Evolutionary conservation across 2,113 vertebrate species (phyloP).

Genomic region (Bostrychus sinensis): DNA sequence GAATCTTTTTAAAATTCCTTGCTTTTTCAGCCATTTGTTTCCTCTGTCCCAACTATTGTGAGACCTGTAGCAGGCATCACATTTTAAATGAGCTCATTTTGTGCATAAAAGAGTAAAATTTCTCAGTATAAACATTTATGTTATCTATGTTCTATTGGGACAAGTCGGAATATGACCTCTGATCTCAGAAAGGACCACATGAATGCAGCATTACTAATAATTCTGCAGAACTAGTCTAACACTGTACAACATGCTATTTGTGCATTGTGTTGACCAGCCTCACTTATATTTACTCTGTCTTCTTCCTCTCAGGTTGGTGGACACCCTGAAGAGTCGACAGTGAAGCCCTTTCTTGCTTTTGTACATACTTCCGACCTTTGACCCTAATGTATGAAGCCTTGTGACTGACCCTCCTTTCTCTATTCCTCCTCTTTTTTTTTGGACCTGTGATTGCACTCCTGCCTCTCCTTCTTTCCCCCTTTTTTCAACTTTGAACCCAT

Average conservation of each 20-base stretch:
- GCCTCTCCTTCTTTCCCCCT: constrained; percentile 1
- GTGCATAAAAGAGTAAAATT: no score
- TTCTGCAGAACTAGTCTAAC: background rate
- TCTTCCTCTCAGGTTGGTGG: constrained; percentile 87
- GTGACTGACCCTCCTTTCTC: constrained; percentile 45
- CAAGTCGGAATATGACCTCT: background rate
- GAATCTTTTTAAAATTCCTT: no score
- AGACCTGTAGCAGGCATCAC: no score
- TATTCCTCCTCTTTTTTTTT: constrained; percentile 17
- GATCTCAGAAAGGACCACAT: no score
- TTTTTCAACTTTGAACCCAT: constrained; percentile 12
- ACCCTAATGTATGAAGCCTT: constrained; percentile 61
- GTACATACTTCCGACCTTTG: constrained; percentile 71
- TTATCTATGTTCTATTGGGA: no score
- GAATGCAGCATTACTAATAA: background rate
- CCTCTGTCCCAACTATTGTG: no score
- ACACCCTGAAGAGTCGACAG: constrained; percentile 95
- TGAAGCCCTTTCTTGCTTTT: constrained; percentile 69
- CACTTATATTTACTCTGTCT: constrained; percentile 10
- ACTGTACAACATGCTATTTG: constrained; percentile 3
- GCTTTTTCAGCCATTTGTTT: no score
- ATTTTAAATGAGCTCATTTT: no score
- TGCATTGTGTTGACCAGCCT: constrained; percentile 6
- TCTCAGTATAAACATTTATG: no score
- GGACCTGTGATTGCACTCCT: constrained; percentile 66